Base-by-base conservation (phyloP, 2,888 invertebrate genomes). In the Leptothorax acervorum region DNA sequence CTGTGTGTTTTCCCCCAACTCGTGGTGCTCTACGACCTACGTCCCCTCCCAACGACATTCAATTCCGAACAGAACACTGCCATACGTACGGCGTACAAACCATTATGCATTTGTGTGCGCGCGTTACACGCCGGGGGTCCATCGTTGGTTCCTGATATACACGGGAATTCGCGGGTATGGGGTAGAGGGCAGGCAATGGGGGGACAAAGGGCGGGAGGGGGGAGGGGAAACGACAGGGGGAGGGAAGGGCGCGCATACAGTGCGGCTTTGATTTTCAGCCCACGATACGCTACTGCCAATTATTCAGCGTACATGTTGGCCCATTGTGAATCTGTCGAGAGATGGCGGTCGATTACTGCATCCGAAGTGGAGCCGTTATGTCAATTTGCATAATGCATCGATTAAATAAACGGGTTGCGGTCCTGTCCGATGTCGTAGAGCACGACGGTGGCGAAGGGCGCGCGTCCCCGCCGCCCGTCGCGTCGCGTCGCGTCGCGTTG, bases 331-430 rank as follows among this genome's bases (percentile, higher is more conserved):
- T 88, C 90, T 86, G 90, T 85, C 89, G 88, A 87, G 90, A 87
- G 86, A 92, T 85, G 88, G 89, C 85, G 91, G 91, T 90, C 90
- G 89, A 92, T 92, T 91, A 91, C 90, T 88, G 85, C 88, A 90
- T 90, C 89, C 90, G 90, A 90, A 87, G 91, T 89, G 86, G 88
- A 90, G 87, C 90, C 91, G 90, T 92, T 90, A 92, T 91, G 91
- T 91, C 89, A 92, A 93, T 93, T 92, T 92, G 89, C 93, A 92
- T 93, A 92, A 92, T 92, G 89, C 90, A 91, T 92, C 91, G 91
- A 93, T 93, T 92, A 90, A 92, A 91, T 92, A 91, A 93, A 92
- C 93, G 88, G 90, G 88, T 88, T 87, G 89, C 79, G 82, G 83
- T 76, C 74, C 81, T 63, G 85, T 85, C 86, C 85, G 76, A 85